Evolutionary conservation across 2,797 vertebrate genomes (phyloP).

Genomic region (Holocentrus rufus): DNA sequence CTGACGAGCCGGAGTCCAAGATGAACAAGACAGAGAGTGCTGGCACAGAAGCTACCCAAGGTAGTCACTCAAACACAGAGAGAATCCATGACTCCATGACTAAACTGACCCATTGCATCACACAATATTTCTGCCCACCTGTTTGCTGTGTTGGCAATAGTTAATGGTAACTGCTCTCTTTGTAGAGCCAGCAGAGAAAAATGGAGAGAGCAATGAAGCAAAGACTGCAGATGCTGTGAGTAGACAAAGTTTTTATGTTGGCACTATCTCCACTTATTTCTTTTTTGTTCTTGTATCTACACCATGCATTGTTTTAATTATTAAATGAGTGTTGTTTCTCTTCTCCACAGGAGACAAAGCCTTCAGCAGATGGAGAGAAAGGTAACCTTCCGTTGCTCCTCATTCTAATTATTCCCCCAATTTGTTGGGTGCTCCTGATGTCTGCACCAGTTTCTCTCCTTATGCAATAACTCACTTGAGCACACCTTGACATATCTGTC

Average conservation of each 20-base stretch:
- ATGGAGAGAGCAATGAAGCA: conserved; percentile 49
- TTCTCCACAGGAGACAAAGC: conserved; percentile 61
- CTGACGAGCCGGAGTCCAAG: conserved; percentile 89
- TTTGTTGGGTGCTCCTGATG: not conserved
- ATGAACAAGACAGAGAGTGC: conserved; percentile 84
- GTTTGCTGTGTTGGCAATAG: too few relatives aligned
- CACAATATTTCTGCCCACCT: not conserved
- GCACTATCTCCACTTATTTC: not conserved
- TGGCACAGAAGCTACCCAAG: conserved; percentile 76
- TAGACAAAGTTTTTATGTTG: not conserved
- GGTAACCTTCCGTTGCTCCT: conserved; percentile 55
- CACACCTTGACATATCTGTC: not conserved
- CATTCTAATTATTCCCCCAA: not conserved
- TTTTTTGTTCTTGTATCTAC: not conserved
- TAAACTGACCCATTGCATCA: not conserved
- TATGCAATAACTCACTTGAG: not conserved
- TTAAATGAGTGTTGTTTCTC: not conserved
- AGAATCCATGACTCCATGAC: not conserved
- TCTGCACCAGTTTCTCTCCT: not conserved
- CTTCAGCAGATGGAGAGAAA: conserved; percentile 61
- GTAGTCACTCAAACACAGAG: conserved; percentile 54
- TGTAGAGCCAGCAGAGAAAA: conserved; percentile 65
- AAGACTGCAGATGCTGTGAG: conserved; percentile 61
- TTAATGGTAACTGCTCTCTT: conserved; percentile 10
- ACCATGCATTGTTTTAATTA: not conserved